These are phyloP conservation scores for Cetonia aurata DNA, from an alignment of 2,888 invertebrate species.

Conservation along the genomic window DNA sequence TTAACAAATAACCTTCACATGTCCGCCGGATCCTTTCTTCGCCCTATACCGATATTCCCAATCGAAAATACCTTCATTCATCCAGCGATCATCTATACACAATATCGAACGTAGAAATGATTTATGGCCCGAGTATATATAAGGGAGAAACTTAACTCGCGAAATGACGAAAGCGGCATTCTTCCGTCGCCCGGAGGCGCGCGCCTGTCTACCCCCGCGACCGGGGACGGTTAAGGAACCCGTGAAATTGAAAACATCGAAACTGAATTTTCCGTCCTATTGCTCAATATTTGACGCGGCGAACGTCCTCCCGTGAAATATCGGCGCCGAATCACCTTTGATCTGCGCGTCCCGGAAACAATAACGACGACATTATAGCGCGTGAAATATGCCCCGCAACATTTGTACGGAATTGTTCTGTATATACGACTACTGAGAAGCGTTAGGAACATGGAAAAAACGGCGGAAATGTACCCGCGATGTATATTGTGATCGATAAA, in stretches of 20 bases:
- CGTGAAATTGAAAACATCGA: constrained; percentile 57
- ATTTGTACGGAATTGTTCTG: constrained; percentile 30
- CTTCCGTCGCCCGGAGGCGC: constrained; percentile 35
- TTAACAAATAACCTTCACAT: neutral
- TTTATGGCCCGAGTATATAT: constrained; percentile 4
- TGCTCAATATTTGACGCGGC: constrained; percentile 45
- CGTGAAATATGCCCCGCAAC: constrained; percentile 33
- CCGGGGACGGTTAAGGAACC: constrained; percentile 52
- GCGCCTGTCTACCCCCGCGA: constrained; percentile 28
- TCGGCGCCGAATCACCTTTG: constrained; percentile 34
- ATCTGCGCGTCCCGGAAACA: constrained; percentile 36
- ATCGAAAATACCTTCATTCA: too few relatives aligned
- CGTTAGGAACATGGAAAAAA: constrained; percentile 4
- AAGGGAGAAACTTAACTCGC: neutral
- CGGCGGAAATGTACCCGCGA: neutral
- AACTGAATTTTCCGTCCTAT: constrained; percentile 54
- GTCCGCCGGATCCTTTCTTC: too few relatives aligned
- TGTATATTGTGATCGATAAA: too few relatives aligned
- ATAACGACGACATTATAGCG: constrained; percentile 31
- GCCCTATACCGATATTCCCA: too few relatives aligned
- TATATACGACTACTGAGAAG: neutral
- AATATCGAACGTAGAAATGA: constrained; percentile 26
- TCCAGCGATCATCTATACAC: neutral
- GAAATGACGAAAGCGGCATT: neutral
- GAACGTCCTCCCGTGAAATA: constrained; percentile 31